Evolutionary conservation across 1,140 invertebrate species (phyloP), one percentile per base, ranked within the genome.

Genomic region (Rhynchophorus ferrugineus): DNA sequence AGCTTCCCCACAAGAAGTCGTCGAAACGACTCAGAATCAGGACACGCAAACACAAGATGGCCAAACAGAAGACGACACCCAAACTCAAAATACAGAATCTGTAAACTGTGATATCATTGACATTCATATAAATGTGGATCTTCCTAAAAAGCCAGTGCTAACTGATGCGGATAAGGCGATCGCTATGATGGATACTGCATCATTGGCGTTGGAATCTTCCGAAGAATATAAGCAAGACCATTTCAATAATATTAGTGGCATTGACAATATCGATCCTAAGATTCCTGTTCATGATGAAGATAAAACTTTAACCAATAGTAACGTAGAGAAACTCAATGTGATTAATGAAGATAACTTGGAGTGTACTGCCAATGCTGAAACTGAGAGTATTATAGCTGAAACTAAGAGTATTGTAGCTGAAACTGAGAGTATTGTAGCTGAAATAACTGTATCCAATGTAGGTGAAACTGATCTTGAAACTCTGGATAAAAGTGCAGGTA

Each of bases 141-240:
- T 61, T 21, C 60, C 58, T 2, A 42, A 53, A 29, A 60, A 58
- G 37, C 41, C 43, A 0, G 18, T 43, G n/a, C 35, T 62, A 3
- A 58, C 51, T 6, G 50, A 62, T 21, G 41, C 47, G n/a, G 54
- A 58, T 7, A 21, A 53, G 22, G 50, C 52, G 9, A 48, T 61
- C 7, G 52, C 56, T n/a, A 9, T 17, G 19, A 56, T 58, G 45
- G 59, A 61, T 38, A 61, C 59, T 0, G 44, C 38, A 11, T 48
- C 52, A 1, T 9, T 54, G 20, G 5, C 19, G 1, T 16, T 46
- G n/a, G 41, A 24, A 11, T 7, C 7, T n/a, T 24, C 13, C 11
- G 14, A 43, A 22, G 41, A 6, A 13, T 43, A 3, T 14, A 19
- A 43, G 14, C 8, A 29, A 29, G 24, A n/a, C n/a, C n/a, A n/a